A percentile compares a stretch with the other conserved stretches of the same genome.
These are phyloP conservation scores for Microctonus aethiopoides DNA, from an alignment of 2,888 invertebrate genomes.

Conservation along the genomic window DNA sequence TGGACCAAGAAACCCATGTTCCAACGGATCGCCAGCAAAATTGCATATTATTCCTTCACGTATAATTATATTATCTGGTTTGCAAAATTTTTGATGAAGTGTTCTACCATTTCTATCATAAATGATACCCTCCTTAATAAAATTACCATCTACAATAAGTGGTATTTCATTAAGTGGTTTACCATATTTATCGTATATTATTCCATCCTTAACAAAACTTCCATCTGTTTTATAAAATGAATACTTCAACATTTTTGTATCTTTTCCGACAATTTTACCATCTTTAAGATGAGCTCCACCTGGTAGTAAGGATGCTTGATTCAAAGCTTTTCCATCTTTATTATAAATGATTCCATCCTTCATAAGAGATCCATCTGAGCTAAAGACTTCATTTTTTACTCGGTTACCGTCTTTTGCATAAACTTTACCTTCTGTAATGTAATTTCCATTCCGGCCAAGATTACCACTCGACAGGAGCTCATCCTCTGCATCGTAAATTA, in stretches of 20 bases:
- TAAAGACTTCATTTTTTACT: slow-evolving; percentile 59
- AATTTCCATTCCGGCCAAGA: slow-evolving; percentile 58
- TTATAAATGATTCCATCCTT: slow-evolving; percentile 60
- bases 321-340: slow-evolving; percentile 59
- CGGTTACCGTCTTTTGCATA: slow-evolving; percentile 60
- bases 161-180: slow-evolving; percentile 59
- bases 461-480: slow-evolving; percentile 55
- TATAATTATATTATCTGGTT: slow-evolving; percentile 54
- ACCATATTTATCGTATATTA: slow-evolving; percentile 56
- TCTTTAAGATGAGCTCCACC: slow-evolving; percentile 59
- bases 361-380: slow-evolving; percentile 58
- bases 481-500: slow-evolving; percentile 58
- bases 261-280: slow-evolving; percentile 61
- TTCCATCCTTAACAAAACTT: slow-evolving; percentile 61
- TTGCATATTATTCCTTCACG: slow-evolving; percentile 58
- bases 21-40: slow-evolving; percentile 48
- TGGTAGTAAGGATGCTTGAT: slow-evolving; percentile 61
- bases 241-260: slow-evolving; percentile 58
- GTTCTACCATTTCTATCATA: slow-evolving; percentile 51
- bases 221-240: slow-evolving; percentile 62
- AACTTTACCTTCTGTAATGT: slow-evolving; percentile 59
- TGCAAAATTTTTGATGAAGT: slow-evolving; percentile 59
- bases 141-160: slow-evolving; percentile 56
- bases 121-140: slow-evolving; percentile 56
- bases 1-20: slow-evolving; percentile 53